Evolutionary conservation across 1,140 invertebrate genomes (phyloP).

Genomic region (Drosophila auraria): DNA sequence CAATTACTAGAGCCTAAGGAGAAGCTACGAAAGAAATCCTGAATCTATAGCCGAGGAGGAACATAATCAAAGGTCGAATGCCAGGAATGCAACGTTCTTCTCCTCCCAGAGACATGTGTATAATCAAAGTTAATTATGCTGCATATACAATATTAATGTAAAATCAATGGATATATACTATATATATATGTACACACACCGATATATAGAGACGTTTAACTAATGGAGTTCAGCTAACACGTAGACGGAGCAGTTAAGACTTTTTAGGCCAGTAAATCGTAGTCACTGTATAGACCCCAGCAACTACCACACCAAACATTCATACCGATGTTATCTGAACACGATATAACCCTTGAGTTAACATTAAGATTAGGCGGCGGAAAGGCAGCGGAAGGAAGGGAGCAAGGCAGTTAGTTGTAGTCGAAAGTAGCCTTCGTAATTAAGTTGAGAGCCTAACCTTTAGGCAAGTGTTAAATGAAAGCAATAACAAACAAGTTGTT

Average conservation of each 20-base stretch:
- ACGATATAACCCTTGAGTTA: conserved; percentile 59
- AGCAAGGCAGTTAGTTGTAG: conserved; percentile 47
- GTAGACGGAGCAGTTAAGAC: conserved; percentile 50
- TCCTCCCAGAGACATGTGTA: conserved; percentile 54
- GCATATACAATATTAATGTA: conserved; percentile 73
- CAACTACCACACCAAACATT: conserved; percentile 19
- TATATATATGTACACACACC: conserved; percentile 22
- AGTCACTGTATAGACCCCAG: conserved; percentile 51
- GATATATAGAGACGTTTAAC: conserved; percentile 23
- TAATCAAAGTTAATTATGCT: conserved; percentile 80
- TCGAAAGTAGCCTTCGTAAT: conserved; percentile 62
- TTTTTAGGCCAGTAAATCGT: conserved; percentile 62
- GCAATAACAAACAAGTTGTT: conserved; percentile 68
- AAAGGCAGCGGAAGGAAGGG: conserved; percentile 7
- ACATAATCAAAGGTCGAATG: conserved; percentile 58
- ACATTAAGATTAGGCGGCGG: conserved; percentile 62
- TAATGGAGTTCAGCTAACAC: conserved; percentile 16
- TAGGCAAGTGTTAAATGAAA: conserved; percentile 63
- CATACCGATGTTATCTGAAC: conserved; percentile 33
- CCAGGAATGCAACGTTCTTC: conserved; percentile 10
- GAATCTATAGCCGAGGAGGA: conserved; percentile 27
- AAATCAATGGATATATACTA: conserved; percentile 39
- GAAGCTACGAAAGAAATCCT: conserved; percentile 37
- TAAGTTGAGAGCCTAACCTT: conserved; percentile 58
- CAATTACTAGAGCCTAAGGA: conserved; percentile 76